Percentiles rank a stretch among this genome's conserved stretches.
phyloP scores from a whole-genome alignment of 2,888 invertebrate species.

The Epirrhoe alternata region DNA sequence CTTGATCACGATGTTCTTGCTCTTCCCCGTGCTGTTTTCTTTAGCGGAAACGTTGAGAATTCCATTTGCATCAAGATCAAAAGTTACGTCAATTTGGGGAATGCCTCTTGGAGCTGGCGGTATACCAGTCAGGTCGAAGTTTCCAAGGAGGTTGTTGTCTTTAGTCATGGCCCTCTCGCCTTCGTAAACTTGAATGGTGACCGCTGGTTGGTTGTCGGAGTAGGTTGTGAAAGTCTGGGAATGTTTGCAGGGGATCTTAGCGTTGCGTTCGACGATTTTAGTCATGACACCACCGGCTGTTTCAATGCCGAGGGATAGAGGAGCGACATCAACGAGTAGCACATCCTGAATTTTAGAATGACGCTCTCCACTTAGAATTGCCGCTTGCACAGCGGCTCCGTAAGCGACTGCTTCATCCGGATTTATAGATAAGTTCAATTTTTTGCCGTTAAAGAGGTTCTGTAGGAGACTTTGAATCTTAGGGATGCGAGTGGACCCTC shows the following conservation, averaged over 20 bases:
- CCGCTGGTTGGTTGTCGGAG: slow-evolving; percentile 91
- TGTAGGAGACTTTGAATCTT: slow-evolving; percentile 90
- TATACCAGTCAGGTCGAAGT: slow-evolving; percentile 87
- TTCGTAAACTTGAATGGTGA: slow-evolving; percentile 89
- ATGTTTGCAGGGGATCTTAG: slow-evolving; percentile 89
- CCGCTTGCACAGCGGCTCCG: slow-evolving; percentile 90
- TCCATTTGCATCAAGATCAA: slow-evolving; percentile 91
- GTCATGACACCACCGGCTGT: slow-evolving; percentile 92
- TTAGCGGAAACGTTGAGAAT: slow-evolving; percentile 93
- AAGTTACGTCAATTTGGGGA: slow-evolving; percentile 88
- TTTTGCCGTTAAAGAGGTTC: slow-evolving; percentile 90
- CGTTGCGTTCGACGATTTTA: slow-evolving; percentile 89
- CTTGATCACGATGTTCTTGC: slow-evolving; percentile 91
- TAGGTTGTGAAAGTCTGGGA: slow-evolving; percentile 91
- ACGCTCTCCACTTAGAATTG: slow-evolving; percentile 89
- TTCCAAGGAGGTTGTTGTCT: slow-evolving; percentile 89
- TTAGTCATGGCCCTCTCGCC: slow-evolving; percentile 92
- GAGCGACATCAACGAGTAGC: slow-evolving; percentile 84
- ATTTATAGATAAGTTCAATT: slow-evolving; percentile 89
- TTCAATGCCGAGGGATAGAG: slow-evolving; percentile 90
- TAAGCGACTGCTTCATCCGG: slow-evolving; percentile 93
- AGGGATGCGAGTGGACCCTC: slow-evolving; percentile 92
- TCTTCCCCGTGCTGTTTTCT: slow-evolving; percentile 87
- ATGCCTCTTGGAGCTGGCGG: slow-evolving; percentile 88
- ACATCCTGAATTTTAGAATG: slow-evolving; percentile 90